Conservation (phyloP, 2,888 invertebrate genomes). For the Leucoma salicis region DNA sequence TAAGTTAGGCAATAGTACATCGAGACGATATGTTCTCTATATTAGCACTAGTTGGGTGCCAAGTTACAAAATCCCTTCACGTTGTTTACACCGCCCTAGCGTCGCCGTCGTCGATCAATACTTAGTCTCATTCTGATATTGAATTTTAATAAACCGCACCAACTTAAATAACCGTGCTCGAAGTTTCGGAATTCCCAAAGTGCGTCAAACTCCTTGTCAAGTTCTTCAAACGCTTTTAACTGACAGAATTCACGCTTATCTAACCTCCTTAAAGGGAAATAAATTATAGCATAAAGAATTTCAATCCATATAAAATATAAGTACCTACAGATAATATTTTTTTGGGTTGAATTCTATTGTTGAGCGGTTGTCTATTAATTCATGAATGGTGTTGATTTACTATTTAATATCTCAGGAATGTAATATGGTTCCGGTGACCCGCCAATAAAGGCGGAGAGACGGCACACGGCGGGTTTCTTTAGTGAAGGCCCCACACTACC, state of each 20-base stretch:
- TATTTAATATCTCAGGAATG: no score
- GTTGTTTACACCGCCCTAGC: slow-evolving; percentile 43
- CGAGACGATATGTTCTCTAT: slow-evolving; percentile 30
- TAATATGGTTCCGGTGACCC: no score
- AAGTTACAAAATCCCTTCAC: slow-evolving; percentile 31
- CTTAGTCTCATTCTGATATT: slow-evolving; percentile 45
- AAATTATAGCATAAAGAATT: no score
- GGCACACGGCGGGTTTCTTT: no score
- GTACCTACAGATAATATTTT: no score
- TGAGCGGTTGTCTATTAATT: no score
- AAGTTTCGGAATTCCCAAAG: slow-evolving; percentile 41
- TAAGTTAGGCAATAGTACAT: no score
- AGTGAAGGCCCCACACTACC: no score
- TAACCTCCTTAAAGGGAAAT: slow-evolving; percentile 47
- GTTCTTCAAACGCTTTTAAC: slow-evolving; percentile 47
- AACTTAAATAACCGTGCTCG: slow-evolving; percentile 48
- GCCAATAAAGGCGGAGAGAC: no score
- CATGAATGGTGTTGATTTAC: no score
- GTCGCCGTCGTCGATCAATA: slow-evolving; percentile 53
- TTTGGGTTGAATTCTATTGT: no score
- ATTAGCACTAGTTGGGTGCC: slow-evolving; percentile 28
- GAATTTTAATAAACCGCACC: slow-evolving; percentile 60
- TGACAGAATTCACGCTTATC: slow-evolving; percentile 47
- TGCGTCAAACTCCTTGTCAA: slow-evolving; percentile 39
- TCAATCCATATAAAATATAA: no score